Evolutionary conservation across 2,797 vertebrate species (phyloP), one percentile per base, ranked within the genome.

Genomic region (Pagetopsis macropterus): DNA sequence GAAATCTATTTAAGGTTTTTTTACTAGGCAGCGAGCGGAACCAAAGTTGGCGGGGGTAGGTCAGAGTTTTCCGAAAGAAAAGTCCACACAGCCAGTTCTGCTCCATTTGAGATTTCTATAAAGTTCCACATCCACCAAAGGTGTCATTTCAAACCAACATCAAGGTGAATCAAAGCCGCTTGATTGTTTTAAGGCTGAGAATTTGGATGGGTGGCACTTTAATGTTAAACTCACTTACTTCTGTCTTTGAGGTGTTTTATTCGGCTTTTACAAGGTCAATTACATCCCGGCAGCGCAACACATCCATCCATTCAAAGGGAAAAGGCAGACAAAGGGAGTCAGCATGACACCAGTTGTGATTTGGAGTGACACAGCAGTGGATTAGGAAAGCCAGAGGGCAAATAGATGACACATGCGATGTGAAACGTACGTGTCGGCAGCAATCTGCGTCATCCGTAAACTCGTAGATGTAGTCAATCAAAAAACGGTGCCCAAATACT

Each of bases 1-100:
- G 71, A 74, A 78, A 76, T 84, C 79, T 81, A 84, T 87, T 87
- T 84, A 75, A 77, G 77, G 67, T 78, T 81, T 81, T 37, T 74
- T 69, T 66, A 82, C 16, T 51, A 84, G 82, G 79, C 70, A 50
- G 64, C 14, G 45, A 75, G 65, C 3, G 63, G 65, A 82, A 81
- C 75, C 61, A 52, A 33, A 83, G 76, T 78, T 72, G 59, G 23
- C 21, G 37, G 50, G 55, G 57, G 44, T 17, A 65, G 65, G 70
- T 82, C 71, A 84, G 55, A 67, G 66, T 72, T 72, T 37, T 65
- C 43, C 41, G 27, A 44, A 72, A 63, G 43, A 58, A 70, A 74
- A 45, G 37, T 75, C 51, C 37, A 73, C 49, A 56, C 17, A 31
- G 37, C 4, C 9, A 3, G 2, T 37, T 33, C 23, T 64, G 50